A percentile compares a stretch with the other conserved stretches of the same genome.
These are phyloP conservation scores for Gastrophryne carolinensis DNA, from an alignment of 2,797 vertebrate species.

Conservation along the genomic window DNA sequence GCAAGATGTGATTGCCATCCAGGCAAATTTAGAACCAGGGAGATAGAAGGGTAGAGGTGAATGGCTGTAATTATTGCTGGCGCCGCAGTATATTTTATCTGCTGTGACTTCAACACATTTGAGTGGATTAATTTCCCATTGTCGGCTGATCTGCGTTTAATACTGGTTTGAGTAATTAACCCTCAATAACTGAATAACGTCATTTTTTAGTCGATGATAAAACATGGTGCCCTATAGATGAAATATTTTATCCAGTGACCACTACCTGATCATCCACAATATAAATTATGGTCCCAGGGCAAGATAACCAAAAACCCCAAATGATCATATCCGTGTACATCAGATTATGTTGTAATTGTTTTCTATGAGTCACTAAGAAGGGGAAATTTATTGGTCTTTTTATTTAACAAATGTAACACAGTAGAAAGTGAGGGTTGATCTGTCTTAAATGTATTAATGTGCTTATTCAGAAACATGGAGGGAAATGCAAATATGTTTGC, in stretches of 20 bases:
- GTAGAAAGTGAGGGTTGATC: too few relatives aligned
- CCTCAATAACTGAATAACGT: neutral
- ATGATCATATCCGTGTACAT: neutral
- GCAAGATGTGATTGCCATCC: slow-evolving; percentile 63
- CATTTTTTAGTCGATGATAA: neutral
- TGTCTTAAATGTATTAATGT: too few relatives aligned
- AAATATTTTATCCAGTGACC: neutral
- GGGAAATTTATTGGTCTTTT: too few relatives aligned
- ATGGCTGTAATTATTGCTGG: slow-evolving; percentile 75
- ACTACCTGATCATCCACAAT: neutral
- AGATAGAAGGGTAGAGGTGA: slow-evolving; percentile 77
- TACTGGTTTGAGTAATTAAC: slow-evolving; percentile 7
- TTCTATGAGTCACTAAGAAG: too few relatives aligned
- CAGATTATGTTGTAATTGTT: too few relatives aligned
- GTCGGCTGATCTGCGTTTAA: slow-evolving; percentile 68
- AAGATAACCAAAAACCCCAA: neutral
- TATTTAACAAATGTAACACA: too few relatives aligned
- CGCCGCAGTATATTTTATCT: slow-evolving; percentile 70
- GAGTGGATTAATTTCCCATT: slow-evolving; percentile 73
- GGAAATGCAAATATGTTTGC: too few relatives aligned
- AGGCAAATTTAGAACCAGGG: slow-evolving; percentile 70
- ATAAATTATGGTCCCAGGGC: neutral
- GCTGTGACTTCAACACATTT: slow-evolving; percentile 73
- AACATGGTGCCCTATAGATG: neutral
- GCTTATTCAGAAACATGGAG: too few relatives aligned